These are phyloP conservation scores for Cyphomyrus discorhynchus DNA, from an alignment of 2,113 vertebrate species.

Conservation along the genomic window DNA sequence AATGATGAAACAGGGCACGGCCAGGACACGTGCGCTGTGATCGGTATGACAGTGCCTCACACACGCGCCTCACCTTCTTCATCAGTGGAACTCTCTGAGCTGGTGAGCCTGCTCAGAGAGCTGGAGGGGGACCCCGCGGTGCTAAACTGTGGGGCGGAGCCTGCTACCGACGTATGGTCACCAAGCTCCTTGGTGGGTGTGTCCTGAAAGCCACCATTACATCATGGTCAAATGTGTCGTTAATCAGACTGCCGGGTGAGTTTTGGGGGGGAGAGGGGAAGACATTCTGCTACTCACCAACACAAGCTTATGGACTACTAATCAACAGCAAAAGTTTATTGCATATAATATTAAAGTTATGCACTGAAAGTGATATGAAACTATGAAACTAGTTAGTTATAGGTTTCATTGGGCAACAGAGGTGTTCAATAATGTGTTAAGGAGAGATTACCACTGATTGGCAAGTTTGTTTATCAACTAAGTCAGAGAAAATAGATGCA, in stretches of 20 bases:
- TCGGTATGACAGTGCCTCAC: background rate
- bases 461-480: background rate
- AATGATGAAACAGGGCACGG: background rate
- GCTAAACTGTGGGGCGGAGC: slow-evolving; percentile 38
- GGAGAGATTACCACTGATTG: background rate
- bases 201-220: slow-evolving; percentile 56
- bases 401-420: background rate
- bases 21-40: background rate
- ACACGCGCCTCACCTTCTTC: slow-evolving; percentile 58
- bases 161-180: slow-evolving; percentile 44
- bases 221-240: background rate
- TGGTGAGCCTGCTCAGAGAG: slow-evolving; percentile 60
- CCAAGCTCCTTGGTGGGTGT: slow-evolving; percentile 76
- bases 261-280: background rate
- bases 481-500: background rate
- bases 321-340: background rate
- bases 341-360: background rate
- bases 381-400: background rate
- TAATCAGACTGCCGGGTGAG: background rate
- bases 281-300: background rate
- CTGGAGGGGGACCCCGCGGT: slow-evolving; percentile 33
- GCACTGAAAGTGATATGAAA: background rate
- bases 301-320: background rate
- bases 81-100: slow-evolving; percentile 68
- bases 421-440: background rate